Conservation (phyloP, 2,113 vertebrate genomes). For the Mastomys coucha region DNA sequence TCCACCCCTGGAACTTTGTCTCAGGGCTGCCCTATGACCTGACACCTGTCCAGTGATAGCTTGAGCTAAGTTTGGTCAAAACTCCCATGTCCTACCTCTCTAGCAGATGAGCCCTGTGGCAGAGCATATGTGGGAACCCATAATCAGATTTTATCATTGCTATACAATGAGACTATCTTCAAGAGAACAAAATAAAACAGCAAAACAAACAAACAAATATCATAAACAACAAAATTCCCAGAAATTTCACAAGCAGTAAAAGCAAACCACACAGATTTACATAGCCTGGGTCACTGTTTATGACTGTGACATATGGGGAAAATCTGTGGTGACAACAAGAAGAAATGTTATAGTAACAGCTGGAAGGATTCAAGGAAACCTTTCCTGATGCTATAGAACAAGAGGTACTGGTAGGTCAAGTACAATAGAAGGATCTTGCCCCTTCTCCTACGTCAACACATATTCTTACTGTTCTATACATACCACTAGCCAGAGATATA, state of each 20-base stretch:
- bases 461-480: background rate
- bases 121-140: no score
- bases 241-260: slow-evolving; percentile 89
- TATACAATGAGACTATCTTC: background rate
- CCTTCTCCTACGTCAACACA: background rate
- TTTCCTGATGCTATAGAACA: background rate
- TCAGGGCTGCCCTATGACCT: no score
- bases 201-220: no score
- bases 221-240: no score
- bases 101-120: no score
- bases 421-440: background rate
- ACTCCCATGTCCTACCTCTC: no score
- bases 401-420: background rate
- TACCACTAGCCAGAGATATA: background rate
- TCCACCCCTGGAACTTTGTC: no score
- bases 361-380: background rate
- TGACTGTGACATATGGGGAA: slow-evolving; percentile 83
- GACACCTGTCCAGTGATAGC: no score
- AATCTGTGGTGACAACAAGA: no score
- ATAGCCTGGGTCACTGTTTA: slow-evolving; percentile 97
- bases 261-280: slow-evolving; percentile 97
- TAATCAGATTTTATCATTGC: background rate
- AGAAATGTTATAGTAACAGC: background rate
- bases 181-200: background rate
- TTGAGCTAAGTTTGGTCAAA: no score